These are phyloP conservation scores for Toxostoma redivivum DNA, from an alignment of 2,113 vertebrate species.

Conservation along the genomic window DNA sequence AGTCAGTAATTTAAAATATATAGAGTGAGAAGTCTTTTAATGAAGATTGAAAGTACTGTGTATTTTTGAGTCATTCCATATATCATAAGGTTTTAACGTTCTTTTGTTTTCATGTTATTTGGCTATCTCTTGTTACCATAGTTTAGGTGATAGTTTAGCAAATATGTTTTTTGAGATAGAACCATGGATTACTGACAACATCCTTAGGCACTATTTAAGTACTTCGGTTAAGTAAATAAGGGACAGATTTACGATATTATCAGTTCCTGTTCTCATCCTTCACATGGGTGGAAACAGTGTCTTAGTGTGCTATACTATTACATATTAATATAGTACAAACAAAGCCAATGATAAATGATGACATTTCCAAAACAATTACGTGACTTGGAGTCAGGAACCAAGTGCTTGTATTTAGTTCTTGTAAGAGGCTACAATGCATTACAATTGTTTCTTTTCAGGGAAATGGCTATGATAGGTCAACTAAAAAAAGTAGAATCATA, in stretches of 20 bases:
- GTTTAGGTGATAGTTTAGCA: background rate
- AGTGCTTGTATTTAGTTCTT: background rate
- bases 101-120: background rate
- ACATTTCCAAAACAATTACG: background rate
- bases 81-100: background rate
- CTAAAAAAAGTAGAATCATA: background rate
- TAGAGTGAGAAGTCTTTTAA: background rate
- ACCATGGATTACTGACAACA: background rate
- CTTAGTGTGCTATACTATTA: background rate
- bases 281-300: background rate
- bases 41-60: background rate
- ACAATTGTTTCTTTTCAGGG: background rate
- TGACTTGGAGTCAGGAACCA: background rate
- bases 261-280: background rate
- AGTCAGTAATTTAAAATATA: background rate
- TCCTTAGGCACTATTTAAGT: background rate
- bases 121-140: background rate
- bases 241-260: background rate
- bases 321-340: background rate
- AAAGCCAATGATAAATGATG: background rate
- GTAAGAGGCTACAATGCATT: background rate
- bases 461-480: background rate
- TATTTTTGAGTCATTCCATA: background rate
- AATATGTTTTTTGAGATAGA: background rate
- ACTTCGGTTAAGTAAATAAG: background rate